Base-by-base conservation (phyloP, 1,140 invertebrate genomes). In the Lutraria rhynchaena region DNA sequence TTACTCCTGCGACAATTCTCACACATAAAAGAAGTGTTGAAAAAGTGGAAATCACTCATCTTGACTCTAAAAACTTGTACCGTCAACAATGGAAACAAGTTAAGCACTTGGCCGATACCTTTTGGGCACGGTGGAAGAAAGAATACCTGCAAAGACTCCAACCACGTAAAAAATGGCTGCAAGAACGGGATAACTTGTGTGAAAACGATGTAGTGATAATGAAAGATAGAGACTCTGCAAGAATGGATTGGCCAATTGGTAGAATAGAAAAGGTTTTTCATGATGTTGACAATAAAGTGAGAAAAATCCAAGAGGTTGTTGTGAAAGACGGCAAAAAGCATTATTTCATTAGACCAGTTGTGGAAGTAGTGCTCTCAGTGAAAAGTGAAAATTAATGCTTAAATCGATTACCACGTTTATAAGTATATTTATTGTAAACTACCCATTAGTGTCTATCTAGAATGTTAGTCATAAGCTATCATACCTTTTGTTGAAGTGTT, bases 31-130 rank as follows among this genome's bases (percentile, higher is more conserved):
- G 11, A 5, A 27, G 9, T 7, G 3, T 15, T n/a, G 58, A 69
- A 15, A 33, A 9, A 7, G 9, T 44, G 22, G 11, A 3, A 15
- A 19, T 22, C 7, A 49, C 13, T 33, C 4, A 5, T 19, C 9
- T 69, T 15, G 15, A 46, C 22, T 4, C 22, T 3, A 69, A 49
- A 19, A 49, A 55, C 27, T 31, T 55, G 27, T 71, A 71, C 69
- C 51, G 35, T n/a, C 7, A 27, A 5, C 65, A 49, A n/a, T 69
- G 65, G 65, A 69, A 33, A 33, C 33, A 29, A 49, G 65, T 69
- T 15, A 5, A 69, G 29, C 41, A 69, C 35, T 19, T 69, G 4
- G 65, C 65, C 4, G 46, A 69, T 49, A 17, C 24, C 35, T 69
- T 69, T 41, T 69, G 65, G 65, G 4, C 37, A 13, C 17, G 65